A percentile compares a stretch with the other conserved stretches of the same genome.
Evolutionary conservation across 2,113 vertebrate genomes (phyloP).

Genomic region (Gavialis gangeticus): DNA sequence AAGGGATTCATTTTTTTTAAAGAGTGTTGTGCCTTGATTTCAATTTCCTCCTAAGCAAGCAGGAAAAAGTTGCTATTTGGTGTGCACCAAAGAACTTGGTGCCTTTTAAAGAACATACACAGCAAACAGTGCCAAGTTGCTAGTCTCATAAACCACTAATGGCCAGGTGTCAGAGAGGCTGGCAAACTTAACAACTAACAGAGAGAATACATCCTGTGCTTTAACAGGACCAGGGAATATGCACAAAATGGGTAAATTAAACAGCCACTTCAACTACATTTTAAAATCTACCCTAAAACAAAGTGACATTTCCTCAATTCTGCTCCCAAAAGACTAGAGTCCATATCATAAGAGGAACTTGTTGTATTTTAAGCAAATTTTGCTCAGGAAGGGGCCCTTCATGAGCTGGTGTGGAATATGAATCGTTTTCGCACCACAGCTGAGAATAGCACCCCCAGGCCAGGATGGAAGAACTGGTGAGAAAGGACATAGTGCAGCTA

Average conservation of each 20-base stretch:
- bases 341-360: accelerated
- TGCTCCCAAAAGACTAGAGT: background rate
- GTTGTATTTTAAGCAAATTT: background rate
- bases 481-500: background rate
- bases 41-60: background rate
- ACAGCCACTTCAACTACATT: accelerated
- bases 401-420: background rate
- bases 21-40: accelerated
- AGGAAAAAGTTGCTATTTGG: background rate
- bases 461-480: background rate
- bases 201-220: background rate
- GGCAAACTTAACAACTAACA: background rate
- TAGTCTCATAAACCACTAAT: accelerated
- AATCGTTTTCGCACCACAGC: background rate
- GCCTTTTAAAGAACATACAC: background rate
- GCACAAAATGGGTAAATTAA: background rate
- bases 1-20: background rate
- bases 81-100: background rate
- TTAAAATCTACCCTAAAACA: accelerated
- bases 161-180: accelerated
- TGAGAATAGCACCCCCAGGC: background rate
- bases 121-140: background rate
- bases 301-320: background rate
- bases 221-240: background rate
- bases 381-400: accelerated